Base-by-base conservation (phyloP, 2,888 invertebrate species). In the Trachelus stipa region DNA sequence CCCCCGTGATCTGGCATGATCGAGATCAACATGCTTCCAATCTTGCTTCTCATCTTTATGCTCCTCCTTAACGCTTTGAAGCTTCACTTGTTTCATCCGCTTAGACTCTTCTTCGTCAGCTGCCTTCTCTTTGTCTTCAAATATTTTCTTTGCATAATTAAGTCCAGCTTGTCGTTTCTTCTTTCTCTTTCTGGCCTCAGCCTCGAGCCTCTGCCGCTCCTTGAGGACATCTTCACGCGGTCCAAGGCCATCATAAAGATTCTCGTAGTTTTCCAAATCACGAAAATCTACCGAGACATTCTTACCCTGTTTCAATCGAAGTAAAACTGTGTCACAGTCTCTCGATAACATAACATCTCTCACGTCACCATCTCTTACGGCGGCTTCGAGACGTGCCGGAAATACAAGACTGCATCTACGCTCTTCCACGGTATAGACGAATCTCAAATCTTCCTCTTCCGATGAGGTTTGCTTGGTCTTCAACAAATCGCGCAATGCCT, bases 271-370 rank as follows among this genome's bases (percentile, higher is more conserved):
- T 9, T 92, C 91, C 83, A 94, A 92, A 83, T 95, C 94, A 83
- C 92, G 93, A 83, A 95, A 93, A 82, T 95, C 95, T 87, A 96
- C 93, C 0, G 96, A 95, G n/a, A 96, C 94, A 91, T 95, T 95
- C 80, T 95, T 94, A 31, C 95, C 96, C 85, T 95, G 94, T 88
- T 94, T 95, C 84, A 95, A 92, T 91, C 95, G 94, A 30, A 96
- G 93, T 33, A 96, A 91, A 81, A 96, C 94, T 80, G 95, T 95
- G 88, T 96, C 96, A 76, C 95, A 94, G 88, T 95, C 95, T 86
- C 96, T 95, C 4, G 96, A 96, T 31, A 96, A 92, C 94, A 96
- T 94, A 3, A 96, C 95, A 87, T 96, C 96, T 79, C 94, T 93
- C 56, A 96, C 95, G 84, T 96, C 96, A 77, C 96, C 96, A 85